Evolutionary conservation across 2,797 vertebrate species (phyloP), one percentile per base, ranked within the genome.

Genomic region (Schizothorax lantsangensis): DNA sequence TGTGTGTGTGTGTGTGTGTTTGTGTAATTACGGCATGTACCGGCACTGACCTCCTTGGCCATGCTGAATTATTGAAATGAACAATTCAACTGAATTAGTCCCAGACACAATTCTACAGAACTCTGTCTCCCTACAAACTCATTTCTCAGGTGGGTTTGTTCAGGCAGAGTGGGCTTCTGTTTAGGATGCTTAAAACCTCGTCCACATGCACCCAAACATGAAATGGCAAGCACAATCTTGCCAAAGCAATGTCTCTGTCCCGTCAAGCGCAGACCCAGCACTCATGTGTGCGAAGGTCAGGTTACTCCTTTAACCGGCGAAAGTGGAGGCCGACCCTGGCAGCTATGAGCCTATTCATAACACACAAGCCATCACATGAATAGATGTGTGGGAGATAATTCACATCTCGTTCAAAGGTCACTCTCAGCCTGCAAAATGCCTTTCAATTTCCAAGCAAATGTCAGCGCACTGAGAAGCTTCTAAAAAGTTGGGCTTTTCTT

Each of bases 291-390:
- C 23, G 86, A 93, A 93, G 93, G 93, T 94, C 90, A 92, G 89
- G 45, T 88, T 86, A 83, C 90, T 93, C 54, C 83, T 90, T 90
- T 92, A 88, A 91, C 91, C 86, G 91, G 90, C 88, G 71, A 5
- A 79, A 86, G 91, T 88, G 84, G 85, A 87, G 72, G 81, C 54
- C 86, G 54, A 89, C 90, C 87, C 89, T 87, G 91, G 81, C 83
- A 91, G 86, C 83, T 90, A 94, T 94, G 94, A 94, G 90, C 94
- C 93, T 94, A 94, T 94, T 93, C 94, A 94, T 92, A 90, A 92
- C 91, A 85, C 87, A 74, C 92, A 89, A 91, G 85, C 91, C 88
- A 92, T 86, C 90, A 92, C 91, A 92, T 93, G 92, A 95, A 94
- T 92, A 90, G 91, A 90, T 87, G 85, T 83, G 36, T 71, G 74